Base-by-base conservation (phyloP, 1,140 invertebrate genomes). In the Copidosoma floridanum region DNA sequence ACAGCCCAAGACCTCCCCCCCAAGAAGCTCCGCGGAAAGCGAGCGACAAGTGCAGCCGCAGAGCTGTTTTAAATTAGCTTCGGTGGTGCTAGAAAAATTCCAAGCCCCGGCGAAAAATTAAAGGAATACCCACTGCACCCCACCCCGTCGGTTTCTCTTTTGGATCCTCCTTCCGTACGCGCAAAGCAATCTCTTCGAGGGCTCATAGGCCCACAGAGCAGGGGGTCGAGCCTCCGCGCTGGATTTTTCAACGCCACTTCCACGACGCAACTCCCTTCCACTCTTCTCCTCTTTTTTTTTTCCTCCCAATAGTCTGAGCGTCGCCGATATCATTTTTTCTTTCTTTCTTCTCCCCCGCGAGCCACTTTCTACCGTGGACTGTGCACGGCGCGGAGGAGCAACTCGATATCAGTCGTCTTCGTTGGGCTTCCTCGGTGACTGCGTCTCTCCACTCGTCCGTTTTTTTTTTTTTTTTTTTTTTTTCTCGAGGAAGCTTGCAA, bases 121-220 rank as follows among this genome's bases (percentile, higher is more conserved):
- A 71, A 70, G 60, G 68, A 71, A 68, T 68, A 70, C 65, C 54
- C 66, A 63, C 65, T 60, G 64, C 63, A 56, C 68, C n/a, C n/a
- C n/a, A n/a, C n/a, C n/a, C n/a, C n/a, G n/a, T n/a, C n/a, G n/a
- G n/a, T n/a, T n/a, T n/a, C n/a, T n/a, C 56, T 66, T 66, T 67
- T 64, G 57, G 63, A 64, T 24, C 7, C 44, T 43, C 40, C 38
- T 41, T 41, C 16, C 4, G 18, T 21, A 52, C n/a, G n/a, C n/a
- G n/a, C n/a, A 54, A 62, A 55, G 70, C 67, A 71, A 71, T 71
- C 70, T 71, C 54, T n/a, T n/a, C n/a, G 64, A 37, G 57, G 62
- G 61, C 62, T 70, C n/a, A n/a, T 63, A 67, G 48, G 55, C 14
- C 43, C 12, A n/a, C n/a, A n/a, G n/a, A n/a, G n/a, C n/a, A n/a